phyloP scores from a whole-genome alignment of 2,888 invertebrate species.

The Sminthurides aquaticus region DNA sequence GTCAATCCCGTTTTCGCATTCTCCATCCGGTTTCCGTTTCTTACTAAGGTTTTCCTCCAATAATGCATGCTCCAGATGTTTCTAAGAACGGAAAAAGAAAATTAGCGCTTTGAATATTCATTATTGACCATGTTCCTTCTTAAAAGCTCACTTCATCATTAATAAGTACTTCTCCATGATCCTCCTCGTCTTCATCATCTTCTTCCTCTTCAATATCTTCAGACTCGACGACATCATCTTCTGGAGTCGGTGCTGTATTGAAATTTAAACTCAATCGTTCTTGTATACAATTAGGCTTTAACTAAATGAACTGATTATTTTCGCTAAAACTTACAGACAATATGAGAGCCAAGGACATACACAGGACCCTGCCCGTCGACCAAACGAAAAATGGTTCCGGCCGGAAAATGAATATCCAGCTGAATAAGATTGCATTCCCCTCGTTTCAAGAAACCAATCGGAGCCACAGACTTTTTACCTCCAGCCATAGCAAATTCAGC shows the following conservation, averaged over 20 bases:
- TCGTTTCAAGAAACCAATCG: constrained; percentile 7
- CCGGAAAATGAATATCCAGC: constrained; percentile 8
- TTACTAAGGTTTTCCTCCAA: constrained; percentile 2
- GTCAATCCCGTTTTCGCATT: constrained; percentile 2
- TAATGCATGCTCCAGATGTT: not conserved
- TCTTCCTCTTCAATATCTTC: constrained; percentile 17
- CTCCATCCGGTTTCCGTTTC: constrained; percentile 12
- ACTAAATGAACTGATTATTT: no score
- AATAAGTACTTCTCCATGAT: not conserved
- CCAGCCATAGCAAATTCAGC: constrained; percentile 6
- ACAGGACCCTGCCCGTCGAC: constrained; percentile 13
- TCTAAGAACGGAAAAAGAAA: not conserved
- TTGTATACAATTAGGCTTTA: no score
- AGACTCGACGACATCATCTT: constrained; percentile 13
- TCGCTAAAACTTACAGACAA: constrained; percentile 7
- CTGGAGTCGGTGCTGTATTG: constrained; percentile 12
- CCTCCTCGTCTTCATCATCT: constrained; percentile 11
- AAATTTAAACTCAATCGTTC: no score
- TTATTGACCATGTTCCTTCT: not conserved
- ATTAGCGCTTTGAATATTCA: not conserved
- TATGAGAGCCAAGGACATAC: constrained; percentile 8
- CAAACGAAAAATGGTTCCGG: constrained; percentile 12
- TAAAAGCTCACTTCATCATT: not conserved
- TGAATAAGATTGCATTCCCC: not conserved
- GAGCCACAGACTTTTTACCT: constrained; percentile 4